Percentiles rank a stretch among this genome's conserved stretches.
Conservation (phyloP, 2,888 invertebrate species). For the Coenonympha arcania region DNA sequence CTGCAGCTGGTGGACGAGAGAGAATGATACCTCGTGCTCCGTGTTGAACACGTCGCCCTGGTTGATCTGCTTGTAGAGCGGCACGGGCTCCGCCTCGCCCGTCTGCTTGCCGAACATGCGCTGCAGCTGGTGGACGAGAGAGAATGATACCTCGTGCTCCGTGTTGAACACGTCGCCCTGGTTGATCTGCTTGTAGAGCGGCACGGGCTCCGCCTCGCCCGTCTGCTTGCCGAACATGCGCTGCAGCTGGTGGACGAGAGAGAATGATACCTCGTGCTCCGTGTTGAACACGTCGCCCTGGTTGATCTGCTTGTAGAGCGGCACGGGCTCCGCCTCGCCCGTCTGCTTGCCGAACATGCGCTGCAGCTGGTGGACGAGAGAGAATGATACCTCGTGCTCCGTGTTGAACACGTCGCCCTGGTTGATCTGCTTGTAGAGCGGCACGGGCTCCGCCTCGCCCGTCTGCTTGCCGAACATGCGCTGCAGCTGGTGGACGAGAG, state of each 20-base stretch:
- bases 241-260: conserved; percentile 75
- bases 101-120: conserved; percentile 80
- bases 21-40: conserved; percentile 55
- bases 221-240: conserved; percentile 80
- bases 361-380: conserved; percentile 75
- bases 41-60: conserved; percentile 75
- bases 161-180: conserved; percentile 75
- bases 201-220: conserved; percentile 60
- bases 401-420: conserved; percentile 75
- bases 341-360: conserved; percentile 80
- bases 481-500: conserved; percentile 74
- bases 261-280: conserved; percentile 55
- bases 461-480: conserved; percentile 80
- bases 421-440: conserved; percentile 75
- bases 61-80: conserved; percentile 75
- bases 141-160: conserved; percentile 55
- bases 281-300: conserved; percentile 75
- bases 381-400: conserved; percentile 68
- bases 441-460: conserved; percentile 60
- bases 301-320: conserved; percentile 75
- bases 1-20: conserved; percentile 75
- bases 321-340: conserved; percentile 60
- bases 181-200: conserved; percentile 75
- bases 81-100: conserved; percentile 60
- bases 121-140: conserved; percentile 75